Evolutionary conservation across 2,888 invertebrate species (phyloP), one percentile per base, ranked within the genome.

Genomic region (Sphaerophoria taeniata): DNA sequence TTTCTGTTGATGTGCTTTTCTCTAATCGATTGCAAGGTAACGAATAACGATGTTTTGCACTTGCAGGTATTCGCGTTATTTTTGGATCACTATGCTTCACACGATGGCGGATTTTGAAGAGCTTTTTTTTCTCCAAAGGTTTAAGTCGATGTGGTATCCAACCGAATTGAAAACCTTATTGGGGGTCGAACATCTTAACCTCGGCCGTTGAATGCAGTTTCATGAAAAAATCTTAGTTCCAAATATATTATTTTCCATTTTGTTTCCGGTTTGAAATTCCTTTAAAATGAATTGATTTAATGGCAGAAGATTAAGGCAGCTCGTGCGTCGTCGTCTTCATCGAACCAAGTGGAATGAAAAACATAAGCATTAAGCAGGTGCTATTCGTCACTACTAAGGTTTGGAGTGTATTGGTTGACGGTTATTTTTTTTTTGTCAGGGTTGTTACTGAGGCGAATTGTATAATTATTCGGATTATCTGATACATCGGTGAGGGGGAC

Each of bases 1-100:
- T 47, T 34, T 79, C 34, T 75, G 55, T 76, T 43, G 63, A 16
- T 65, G 36, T 75, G 51, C 45, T 49, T 63, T 63, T 74, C 39
- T 63, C 76, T 85, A 74, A 81, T 81, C 70, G 77, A 73, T 63
- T 81, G 81, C 85, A 85, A 85, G 85, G 85, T 76, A 77, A 85
- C 24, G 24, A 24, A 24, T 24, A 24, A 24, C 24, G 24, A 24
- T n/a, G 58, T 65, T 70, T 72, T 77, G 81, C 85, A 85, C 85
- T 85, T 85, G 85, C 73, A 76, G 85, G 85, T 70, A 77, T 85
- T 85, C 85, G 65, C 72, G 61, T 71, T 72, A 69, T 75, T 74
- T 76, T 67, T 39, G 69, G 72, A 72, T 56, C 56, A 69, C 47
- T 43, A 60, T 72, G 74, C 47, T 69, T 79, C 24, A 74, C 61